Evolutionary conservation across 1,140 invertebrate genomes (phyloP).

Genomic region (Hyles euphorbiae): DNA sequence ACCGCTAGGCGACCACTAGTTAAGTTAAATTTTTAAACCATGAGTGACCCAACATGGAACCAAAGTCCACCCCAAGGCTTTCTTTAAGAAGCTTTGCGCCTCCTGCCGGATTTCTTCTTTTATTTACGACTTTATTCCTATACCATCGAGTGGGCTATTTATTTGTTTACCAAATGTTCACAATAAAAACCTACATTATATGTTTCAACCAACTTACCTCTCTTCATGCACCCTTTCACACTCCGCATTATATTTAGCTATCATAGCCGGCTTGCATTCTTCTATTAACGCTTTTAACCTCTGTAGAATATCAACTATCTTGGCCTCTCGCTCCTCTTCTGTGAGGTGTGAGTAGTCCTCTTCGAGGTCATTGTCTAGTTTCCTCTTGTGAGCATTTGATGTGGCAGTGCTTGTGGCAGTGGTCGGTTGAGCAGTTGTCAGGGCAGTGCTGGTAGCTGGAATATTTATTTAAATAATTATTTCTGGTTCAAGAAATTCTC

Average conservation of each 20-base stretch:
- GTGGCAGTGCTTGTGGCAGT: slow-evolving; percentile 15
- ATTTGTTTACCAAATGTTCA: too few relatives aligned
- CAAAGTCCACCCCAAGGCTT: too few relatives aligned
- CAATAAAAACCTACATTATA: too few relatives aligned
- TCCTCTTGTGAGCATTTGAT: slow-evolving; percentile 27
- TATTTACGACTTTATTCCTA: too few relatives aligned
- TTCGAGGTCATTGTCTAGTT: slow-evolving; percentile 23
- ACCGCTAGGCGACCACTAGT: too few relatives aligned
- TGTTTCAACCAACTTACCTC: slow-evolving; percentile 25
- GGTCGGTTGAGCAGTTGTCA: slow-evolving; percentile 3
- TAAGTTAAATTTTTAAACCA: too few relatives aligned
- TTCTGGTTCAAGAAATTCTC: too few relatives aligned
- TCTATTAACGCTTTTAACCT: slow-evolving; percentile 64
- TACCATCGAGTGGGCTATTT: too few relatives aligned
- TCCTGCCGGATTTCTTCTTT: too few relatives aligned
- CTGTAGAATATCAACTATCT: slow-evolving; percentile 43
- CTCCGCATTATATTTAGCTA: slow-evolving; percentile 62
- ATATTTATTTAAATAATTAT: slow-evolving; percentile 2
- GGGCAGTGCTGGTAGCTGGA: slow-evolving; percentile 7
- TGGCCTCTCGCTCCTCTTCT: slow-evolving; percentile 42
- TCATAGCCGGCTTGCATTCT: slow-evolving; percentile 59
- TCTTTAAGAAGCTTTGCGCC: too few relatives aligned
- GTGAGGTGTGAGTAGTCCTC: slow-evolving; percentile 28
- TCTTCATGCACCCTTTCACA: slow-evolving; percentile 61
- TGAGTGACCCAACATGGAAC: too few relatives aligned